Percentiles rank a stretch among this genome's conserved stretches.
Conservation (phyloP, 1,140 invertebrate genomes). For the Heliothis subflexa region DNA sequence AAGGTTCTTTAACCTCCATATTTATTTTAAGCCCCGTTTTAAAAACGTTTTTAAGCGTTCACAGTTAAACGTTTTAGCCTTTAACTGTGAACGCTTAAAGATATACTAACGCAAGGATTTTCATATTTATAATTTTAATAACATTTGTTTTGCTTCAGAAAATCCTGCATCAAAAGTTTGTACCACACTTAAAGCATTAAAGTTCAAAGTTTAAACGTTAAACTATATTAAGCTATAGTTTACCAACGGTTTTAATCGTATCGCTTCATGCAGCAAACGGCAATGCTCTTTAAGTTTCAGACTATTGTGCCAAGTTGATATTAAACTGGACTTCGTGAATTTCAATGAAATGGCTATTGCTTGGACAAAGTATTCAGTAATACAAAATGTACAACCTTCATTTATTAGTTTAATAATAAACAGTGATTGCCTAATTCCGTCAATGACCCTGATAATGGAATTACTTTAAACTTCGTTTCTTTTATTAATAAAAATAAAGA, state of each 20-base stretch:
- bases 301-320: constrained; percentile 21
- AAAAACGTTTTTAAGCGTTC: no score
- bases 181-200: neutral
- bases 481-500: no score
- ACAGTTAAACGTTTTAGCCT: no score
- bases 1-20: no score
- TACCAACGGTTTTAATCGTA: constrained; percentile 19
- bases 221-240: constrained; percentile 18
- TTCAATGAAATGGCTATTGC: constrained; percentile 1
- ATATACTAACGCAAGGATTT: no score
- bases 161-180: neutral
- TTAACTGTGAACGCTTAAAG: no score
- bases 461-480: no score
- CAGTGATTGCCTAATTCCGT: neutral
- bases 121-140: no score
- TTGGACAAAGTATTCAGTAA: neutral
- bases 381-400: no score
- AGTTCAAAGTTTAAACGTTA: constrained; percentile 17
- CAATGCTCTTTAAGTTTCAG: constrained; percentile 9
- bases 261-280: constrained; percentile 5
- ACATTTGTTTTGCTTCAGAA: neutral
- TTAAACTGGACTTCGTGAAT: constrained; percentile 18
- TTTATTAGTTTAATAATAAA: no score
- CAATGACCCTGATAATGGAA: no score
- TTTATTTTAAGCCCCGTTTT: neutral